Evolutionary conservation across 2,888 invertebrate species (phyloP).

Genomic region (Drosophila meridionalis): DNA sequence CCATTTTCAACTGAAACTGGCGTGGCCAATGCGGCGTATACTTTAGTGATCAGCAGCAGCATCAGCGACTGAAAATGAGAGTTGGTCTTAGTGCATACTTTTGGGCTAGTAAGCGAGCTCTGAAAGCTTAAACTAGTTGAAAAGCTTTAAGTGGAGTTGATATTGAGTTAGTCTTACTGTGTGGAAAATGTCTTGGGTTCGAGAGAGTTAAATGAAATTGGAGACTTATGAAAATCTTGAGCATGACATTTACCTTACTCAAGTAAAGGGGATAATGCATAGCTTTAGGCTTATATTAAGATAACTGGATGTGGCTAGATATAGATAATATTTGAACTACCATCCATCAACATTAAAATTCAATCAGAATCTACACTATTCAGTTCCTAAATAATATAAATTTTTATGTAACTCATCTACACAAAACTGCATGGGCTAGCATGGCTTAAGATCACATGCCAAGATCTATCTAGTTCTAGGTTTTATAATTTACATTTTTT

Average conservation of each 20-base stretch:
- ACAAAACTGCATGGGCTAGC: too few species aligned
- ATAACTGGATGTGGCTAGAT: too few species aligned
- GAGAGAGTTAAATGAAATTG: not conserved
- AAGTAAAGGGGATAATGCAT: not conserved
- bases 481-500: too few species aligned
- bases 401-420: too few species aligned
- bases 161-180: not conserved
- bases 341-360: too few species aligned
- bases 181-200: not conserved
- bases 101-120: slow-evolving; percentile 24
- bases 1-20: slow-evolving; percentile 25
- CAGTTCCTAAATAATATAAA: too few species aligned
- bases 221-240: not conserved
- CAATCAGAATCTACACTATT: too few species aligned
- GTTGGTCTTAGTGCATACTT: slow-evolving; percentile 41
- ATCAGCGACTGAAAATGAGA: slow-evolving; percentile 25
- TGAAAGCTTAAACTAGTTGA: not conserved
- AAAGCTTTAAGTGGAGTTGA: not conserved
- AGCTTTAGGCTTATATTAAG: not conserved
- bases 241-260: not conserved
- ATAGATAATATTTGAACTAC: too few species aligned
- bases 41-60: slow-evolving; percentile 55
- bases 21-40: slow-evolving; percentile 47
- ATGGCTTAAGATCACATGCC: too few species aligned
- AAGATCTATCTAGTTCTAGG: too few species aligned